Conservation (phyloP, 2,888 invertebrate species). For the Nomada lathburiana region DNA sequence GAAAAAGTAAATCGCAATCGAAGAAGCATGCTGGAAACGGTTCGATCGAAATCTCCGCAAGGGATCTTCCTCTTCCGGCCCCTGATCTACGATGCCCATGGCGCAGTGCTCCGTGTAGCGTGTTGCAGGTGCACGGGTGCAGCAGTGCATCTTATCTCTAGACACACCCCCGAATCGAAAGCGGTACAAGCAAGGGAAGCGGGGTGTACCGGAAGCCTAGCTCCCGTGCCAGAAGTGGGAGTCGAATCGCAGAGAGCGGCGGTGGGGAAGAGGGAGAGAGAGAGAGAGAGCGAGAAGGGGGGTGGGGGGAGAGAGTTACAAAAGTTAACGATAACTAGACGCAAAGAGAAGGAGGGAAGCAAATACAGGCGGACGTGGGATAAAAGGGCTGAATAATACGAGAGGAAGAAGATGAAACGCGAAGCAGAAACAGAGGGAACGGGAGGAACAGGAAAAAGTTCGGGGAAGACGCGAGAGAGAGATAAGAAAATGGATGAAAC, state of each 20-base stretch:
- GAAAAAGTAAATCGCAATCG: slow-evolving; percentile 1
- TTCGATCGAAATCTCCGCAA: slow-evolving; percentile 33
- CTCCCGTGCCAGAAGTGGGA: slow-evolving; percentile 40
- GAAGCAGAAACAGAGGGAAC: slow-evolving; percentile 7
- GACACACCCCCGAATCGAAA: slow-evolving; percentile 70
- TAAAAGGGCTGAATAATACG: slow-evolving; percentile 20
- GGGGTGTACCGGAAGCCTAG: slow-evolving; percentile 38
- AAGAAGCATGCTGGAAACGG: neutral
- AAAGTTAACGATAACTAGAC: neutral
- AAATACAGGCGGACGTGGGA: neutral
- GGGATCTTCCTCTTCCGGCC: slow-evolving; percentile 34
- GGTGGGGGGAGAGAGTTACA: neutral
- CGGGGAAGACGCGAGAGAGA: slow-evolving; percentile 14
- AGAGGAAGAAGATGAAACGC: slow-evolving; percentile 21
- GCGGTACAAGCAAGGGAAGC: slow-evolving; percentile 38
- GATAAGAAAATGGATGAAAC: neutral
- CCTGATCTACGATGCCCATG: slow-evolving; percentile 19
- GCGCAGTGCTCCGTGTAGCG: slow-evolving; percentile 7
- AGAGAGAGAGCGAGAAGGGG: neutral
- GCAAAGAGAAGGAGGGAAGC: neutral
- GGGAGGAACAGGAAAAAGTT: slow-evolving; percentile 13
- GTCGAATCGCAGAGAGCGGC: slow-evolving; percentile 30
- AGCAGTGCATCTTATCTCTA: slow-evolving; percentile 66
- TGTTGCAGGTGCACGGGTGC: slow-evolving; percentile 65
- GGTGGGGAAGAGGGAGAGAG: slow-evolving; percentile 23